Base-by-base conservation (phyloP, 2,797 vertebrate genomes). In the Gallirallus australis region DNA sequence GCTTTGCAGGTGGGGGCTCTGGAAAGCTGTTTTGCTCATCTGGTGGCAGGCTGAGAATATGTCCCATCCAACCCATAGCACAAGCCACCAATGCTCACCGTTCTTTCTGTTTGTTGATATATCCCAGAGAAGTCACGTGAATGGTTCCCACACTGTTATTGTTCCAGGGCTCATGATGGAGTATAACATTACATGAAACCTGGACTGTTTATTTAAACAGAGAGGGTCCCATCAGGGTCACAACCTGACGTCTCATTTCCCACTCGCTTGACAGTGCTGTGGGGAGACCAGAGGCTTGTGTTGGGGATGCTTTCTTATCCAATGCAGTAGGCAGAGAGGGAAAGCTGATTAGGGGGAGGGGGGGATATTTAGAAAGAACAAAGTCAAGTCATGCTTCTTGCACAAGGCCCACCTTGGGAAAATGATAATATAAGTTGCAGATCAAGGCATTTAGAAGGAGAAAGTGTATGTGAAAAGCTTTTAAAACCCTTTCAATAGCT, bases 131-230 rank as follows among this genome's bases (percentile, higher is more conserved):
- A 92, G 66, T 89, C 86, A 76, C 3, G 1, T 90, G 93, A 81
- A 37, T 30, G 60, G 60, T 37, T 89, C 87, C 66, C 4, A 8
- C 33, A 33, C 65, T 82, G 86, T 80, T 91, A 6, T 90, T 84
- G 92, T 93, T 84, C 75, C 78, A 93, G 87, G 83, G 66, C 82
- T 97, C 33, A 21, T 23, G 80, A 77, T 94, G 75, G 82, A 94
- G 64, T 72, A 63, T 90, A 94, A 79, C 57, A 72, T 96, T 94
- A 70, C 94, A 76, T 9, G 63, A 96, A 96, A 89, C 28, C 33
- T 11, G 80, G 83, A 40, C 69, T 97, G 82, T 97, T 96, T 96
- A 81, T 97, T 97, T 97, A 85, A 96, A 95, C 73, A 90, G 81
- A 96, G 80, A 82, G 77, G 72, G 91, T 92, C 94, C 76, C 91